phyloP scores from a whole-genome alignment of 1,140 invertebrate species.

The Musca domestica region DNA sequence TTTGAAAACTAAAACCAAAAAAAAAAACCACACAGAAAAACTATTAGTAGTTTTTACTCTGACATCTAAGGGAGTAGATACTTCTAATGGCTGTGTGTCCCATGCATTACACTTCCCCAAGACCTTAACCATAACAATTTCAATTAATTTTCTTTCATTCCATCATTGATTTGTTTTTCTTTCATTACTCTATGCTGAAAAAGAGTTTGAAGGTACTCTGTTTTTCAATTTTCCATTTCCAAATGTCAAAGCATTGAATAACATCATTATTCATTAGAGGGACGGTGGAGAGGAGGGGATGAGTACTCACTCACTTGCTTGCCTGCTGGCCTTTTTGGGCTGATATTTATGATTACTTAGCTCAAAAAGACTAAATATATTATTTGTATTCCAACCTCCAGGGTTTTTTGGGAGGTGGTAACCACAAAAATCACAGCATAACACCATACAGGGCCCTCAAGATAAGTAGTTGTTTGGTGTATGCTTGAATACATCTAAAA shows the following conservation, averaged over 20 bases:
- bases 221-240: slow-evolving; percentile 6
- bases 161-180: too few species aligned
- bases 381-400: too few species aligned
- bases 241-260: slow-evolving; percentile 19
- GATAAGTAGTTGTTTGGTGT: too few species aligned
- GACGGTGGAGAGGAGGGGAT: not conserved
- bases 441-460: not conserved
- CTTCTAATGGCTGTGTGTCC: not conserved
- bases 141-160: slow-evolving; percentile 16
- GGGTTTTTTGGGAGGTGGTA: slow-evolving; percentile 2
- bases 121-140: not conserved
- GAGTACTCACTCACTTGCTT: not conserved
- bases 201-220: too few species aligned
- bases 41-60: not conserved
- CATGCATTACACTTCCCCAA: not conserved
- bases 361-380: not conserved
- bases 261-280: slow-evolving; percentile 13
- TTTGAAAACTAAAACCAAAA: not conserved
- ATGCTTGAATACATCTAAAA: too few species aligned
- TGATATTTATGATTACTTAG: not conserved
- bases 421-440: slow-evolving; percentile 19
- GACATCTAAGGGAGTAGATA: not conserved
- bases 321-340: not conserved
- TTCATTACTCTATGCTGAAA: too few species aligned
- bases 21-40: too few species aligned